phyloP scores from a whole-genome alignment of 64 coral and sea anemone genomes.

The Acropora yongei region DNA sequence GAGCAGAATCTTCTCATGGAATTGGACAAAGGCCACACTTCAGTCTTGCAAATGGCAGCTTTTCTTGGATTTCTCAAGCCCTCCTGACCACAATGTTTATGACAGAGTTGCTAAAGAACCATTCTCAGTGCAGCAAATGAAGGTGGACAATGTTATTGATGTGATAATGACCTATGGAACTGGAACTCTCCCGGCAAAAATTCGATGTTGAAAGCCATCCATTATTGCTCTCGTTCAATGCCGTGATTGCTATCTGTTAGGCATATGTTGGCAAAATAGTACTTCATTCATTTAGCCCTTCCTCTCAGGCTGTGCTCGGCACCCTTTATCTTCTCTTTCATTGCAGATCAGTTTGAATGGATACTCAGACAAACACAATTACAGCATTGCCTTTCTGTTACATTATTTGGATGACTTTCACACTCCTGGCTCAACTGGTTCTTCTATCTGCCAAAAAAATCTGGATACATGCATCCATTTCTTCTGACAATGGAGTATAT shows the following conservation, averaged over 20 bases:
- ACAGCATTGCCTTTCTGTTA: not conserved
- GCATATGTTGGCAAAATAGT: not conserved
- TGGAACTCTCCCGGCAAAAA: not conserved
- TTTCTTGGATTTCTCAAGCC: slow-evolving; percentile 16
- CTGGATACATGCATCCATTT: slow-evolving; percentile 2
- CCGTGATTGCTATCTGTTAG: slow-evolving; percentile 18
- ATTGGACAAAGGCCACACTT: slow-evolving; percentile 1
- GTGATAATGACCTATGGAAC: not conserved
- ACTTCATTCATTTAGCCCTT: slow-evolving; percentile 14
- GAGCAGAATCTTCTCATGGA: slow-evolving; percentile 47
- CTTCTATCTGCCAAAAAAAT: not conserved
- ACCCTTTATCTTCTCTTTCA: not conserved
- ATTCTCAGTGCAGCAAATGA: slow-evolving; percentile 7
- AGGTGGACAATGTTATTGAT: not conserved
- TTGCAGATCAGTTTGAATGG: slow-evolving; percentile 18
- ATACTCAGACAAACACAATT: not conserved
- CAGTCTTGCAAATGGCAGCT: slow-evolving; percentile 17
- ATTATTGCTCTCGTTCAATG: not conserved
- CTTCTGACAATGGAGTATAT: not conserved
- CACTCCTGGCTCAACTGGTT: too few species aligned
- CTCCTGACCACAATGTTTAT: not conserved
- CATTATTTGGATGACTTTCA: not conserved
- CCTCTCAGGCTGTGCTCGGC: not conserved
- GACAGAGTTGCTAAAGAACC: not conserved
- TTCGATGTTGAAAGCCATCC: slow-evolving; percentile 15